phyloP scores from a whole-genome alignment of 2,797 vertebrate species.

The Pangasius macronema region DNA sequence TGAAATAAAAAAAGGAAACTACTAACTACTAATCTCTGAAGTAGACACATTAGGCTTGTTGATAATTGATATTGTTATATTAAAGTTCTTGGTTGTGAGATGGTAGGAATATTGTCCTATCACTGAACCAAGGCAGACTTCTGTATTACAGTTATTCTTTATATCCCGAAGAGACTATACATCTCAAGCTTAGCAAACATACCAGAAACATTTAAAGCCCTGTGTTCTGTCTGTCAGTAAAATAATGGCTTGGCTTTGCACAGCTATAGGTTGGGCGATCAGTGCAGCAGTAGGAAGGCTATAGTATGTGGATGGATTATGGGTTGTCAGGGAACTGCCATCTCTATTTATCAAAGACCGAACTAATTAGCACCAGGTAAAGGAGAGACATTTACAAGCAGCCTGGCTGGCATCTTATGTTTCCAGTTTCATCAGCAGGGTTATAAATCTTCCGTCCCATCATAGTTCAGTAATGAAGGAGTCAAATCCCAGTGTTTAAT shows the following conservation, averaged over 20 bases:
- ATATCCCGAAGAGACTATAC: background rate
- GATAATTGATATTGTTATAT: background rate
- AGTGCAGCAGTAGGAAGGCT: constrained; percentile 24
- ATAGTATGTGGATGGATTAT: constrained; percentile 22
- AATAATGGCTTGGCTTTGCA: background rate
- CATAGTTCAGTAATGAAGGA: constrained; percentile 33
- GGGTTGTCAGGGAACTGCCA: constrained; percentile 60
- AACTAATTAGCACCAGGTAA: constrained; percentile 70
- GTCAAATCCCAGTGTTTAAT: constrained; percentile 13
- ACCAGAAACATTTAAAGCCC: too few species aligned
- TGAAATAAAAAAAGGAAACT: background rate
- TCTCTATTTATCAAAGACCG: constrained; percentile 67
- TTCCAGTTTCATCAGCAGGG: constrained; percentile 62
- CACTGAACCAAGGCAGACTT: background rate
- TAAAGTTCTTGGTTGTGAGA: background rate
- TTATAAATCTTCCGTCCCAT: constrained; percentile 61
- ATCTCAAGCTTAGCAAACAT: background rate
- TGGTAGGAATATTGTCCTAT: background rate
- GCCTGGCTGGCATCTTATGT: constrained; percentile 40
- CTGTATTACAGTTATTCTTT: background rate
- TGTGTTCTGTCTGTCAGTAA: background rate
- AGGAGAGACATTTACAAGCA: constrained; percentile 62
- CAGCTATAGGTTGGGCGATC: background rate
- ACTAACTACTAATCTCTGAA: background rate
- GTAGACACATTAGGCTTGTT: background rate